These are phyloP conservation scores for Drymonia ruficornis DNA, from an alignment of 2,888 invertebrate genomes.

Conservation along the genomic window DNA sequence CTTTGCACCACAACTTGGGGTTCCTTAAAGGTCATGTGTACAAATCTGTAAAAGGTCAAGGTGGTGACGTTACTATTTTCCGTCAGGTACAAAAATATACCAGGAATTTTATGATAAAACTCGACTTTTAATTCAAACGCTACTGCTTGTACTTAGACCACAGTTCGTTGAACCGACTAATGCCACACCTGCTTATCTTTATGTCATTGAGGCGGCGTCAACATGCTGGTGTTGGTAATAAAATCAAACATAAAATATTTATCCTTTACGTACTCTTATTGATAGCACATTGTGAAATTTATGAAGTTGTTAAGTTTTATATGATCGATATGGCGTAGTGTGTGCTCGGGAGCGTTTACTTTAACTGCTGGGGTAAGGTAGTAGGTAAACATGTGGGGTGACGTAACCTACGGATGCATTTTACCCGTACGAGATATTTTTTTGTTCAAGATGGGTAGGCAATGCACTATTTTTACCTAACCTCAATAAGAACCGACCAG, in stretches of 20 bases:
- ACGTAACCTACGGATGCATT: neutral
- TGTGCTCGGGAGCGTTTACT: constrained; percentile 35
- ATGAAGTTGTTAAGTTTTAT: constrained; percentile 74
- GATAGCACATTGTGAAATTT: constrained; percentile 72
- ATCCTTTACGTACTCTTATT: constrained; percentile 60
- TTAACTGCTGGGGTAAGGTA: constrained; percentile 31
- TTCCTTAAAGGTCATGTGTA: too few relatives aligned
- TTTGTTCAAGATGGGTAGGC: too few relatives aligned
- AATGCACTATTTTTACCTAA: too few relatives aligned
- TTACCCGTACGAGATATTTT: too few relatives aligned
- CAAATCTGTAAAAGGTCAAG: too few relatives aligned
- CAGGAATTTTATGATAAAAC: too few relatives aligned
- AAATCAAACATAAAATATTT: constrained; percentile 65
- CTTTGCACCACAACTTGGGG: too few relatives aligned
- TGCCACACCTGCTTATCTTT: constrained; percentile 39
- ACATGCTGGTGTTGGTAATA: constrained; percentile 47
- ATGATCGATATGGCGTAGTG: constrained; percentile 52
- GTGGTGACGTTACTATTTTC: too few relatives aligned
- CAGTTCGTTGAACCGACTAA: constrained; percentile 19
- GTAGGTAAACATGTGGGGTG: constrained; percentile 26
- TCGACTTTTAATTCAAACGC: too few relatives aligned
- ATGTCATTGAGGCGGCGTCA: constrained; percentile 33
- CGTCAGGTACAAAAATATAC: too few relatives aligned
- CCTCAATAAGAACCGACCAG: too few relatives aligned
- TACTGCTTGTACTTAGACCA: too few relatives aligned